phyloP scores from a whole-genome alignment of 2,888 invertebrate species.

The Gonocerus acuteangulatus region DNA sequence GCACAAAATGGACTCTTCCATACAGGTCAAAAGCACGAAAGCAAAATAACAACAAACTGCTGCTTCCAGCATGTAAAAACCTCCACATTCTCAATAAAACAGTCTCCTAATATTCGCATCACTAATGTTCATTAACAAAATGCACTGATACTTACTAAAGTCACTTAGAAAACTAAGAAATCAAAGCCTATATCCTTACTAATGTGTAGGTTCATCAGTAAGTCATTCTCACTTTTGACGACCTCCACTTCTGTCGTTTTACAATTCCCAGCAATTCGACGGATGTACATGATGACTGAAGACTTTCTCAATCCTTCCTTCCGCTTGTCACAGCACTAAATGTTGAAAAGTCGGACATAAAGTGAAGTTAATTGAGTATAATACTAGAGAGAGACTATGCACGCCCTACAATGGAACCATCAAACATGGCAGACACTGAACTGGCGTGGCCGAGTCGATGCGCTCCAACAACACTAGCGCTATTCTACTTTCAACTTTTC shows the following conservation, averaged over 20 bases:
- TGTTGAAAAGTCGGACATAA: neutral
- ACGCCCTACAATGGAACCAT: conserved; percentile 37
- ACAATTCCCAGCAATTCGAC: conserved; percentile 15
- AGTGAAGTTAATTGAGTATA: neutral
- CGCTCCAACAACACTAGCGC: conserved; percentile 36
- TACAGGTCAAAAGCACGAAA: conserved; percentile 56
- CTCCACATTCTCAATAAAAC: conserved; percentile 9
- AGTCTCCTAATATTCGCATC: conserved; percentile 17
- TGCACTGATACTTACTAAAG: conserved; percentile 23
- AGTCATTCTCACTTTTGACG: conserved; percentile 30
- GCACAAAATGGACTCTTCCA: conserved; percentile 48
- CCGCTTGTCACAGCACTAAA: neutral
- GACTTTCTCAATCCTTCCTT: neutral
- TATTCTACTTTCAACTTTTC: conserved; percentile 20
- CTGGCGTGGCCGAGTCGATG: conserved; percentile 38
- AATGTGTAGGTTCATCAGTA: conserved; percentile 29
- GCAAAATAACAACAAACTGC: conserved; percentile 62
- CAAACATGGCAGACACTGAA: conserved; percentile 39
- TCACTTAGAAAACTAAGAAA: conserved; percentile 29
- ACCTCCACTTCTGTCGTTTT: conserved; percentile 24
- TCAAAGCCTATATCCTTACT: conserved; percentile 27
- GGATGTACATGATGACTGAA: conserved; percentile 27
- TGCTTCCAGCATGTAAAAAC: conserved; percentile 35
- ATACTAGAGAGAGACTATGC: conserved; percentile 25
- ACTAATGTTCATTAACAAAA: conserved; percentile 9